These are phyloP conservation scores for Vulpes vulpes DNA, from an alignment of 2,113 vertebrate species.

Conservation along the genomic window DNA sequence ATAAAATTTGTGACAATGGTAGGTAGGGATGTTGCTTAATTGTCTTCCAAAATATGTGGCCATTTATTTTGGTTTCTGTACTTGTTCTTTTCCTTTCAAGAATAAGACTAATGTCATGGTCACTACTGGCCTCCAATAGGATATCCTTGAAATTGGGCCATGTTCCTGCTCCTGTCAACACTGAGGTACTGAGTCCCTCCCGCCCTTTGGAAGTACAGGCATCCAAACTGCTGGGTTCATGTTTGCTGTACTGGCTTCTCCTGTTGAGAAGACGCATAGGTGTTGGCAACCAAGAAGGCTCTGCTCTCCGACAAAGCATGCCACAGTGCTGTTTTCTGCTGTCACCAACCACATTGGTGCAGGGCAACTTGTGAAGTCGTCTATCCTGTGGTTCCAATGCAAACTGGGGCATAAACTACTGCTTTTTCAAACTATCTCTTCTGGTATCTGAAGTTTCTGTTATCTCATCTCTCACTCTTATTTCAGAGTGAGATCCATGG, in stretches of 20 bases:
- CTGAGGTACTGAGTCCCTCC: rapidly evolving
- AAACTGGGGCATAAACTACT: not conserved
- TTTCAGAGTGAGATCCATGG: not conserved
- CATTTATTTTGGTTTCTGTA: not conserved
- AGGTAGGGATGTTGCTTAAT: not conserved
- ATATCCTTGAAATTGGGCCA: not conserved
- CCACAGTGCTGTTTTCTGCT: not conserved
- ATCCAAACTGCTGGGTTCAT: not conserved
- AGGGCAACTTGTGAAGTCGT: not conserved
- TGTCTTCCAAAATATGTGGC: not conserved
- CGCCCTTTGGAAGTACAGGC: not conserved
- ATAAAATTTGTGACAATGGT: not conserved
- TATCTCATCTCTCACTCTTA: not conserved
- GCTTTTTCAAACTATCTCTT: not conserved
- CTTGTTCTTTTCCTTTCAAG: not conserved
- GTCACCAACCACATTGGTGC: not conserved
- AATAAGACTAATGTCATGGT: not conserved
- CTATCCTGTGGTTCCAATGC: not conserved
- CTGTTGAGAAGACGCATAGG: not conserved
- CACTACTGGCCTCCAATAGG: rapidly evolving
- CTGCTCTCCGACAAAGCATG: rapidly evolving
- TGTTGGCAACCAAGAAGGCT: not conserved
- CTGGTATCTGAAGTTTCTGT: not conserved
- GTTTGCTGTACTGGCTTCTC: not conserved
- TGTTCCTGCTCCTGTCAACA: not conserved